Percentiles rank a stretch among this genome's conserved stretches.
Conservation (phyloP, 2,797 vertebrate species). For the Tapirus indicus region DNA sequence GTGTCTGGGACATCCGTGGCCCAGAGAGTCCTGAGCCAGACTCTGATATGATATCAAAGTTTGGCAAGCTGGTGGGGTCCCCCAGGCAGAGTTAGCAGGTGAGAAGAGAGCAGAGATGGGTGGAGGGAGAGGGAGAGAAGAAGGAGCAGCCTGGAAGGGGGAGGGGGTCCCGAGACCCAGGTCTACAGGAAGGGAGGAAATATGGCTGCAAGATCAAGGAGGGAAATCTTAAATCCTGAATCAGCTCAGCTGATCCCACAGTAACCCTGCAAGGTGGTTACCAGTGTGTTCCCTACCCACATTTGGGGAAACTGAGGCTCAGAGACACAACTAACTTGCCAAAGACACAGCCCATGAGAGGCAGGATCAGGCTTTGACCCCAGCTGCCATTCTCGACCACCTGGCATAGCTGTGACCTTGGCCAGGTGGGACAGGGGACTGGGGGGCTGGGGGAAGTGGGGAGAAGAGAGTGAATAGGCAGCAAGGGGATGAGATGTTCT, state of each 20-base stretch:
- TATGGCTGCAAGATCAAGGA: neutral
- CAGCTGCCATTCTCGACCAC: neutral
- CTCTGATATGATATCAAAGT: neutral
- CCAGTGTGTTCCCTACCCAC: no score
- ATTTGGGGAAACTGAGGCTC: neutral
- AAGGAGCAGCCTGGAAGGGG: neutral
- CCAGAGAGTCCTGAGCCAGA: neutral
- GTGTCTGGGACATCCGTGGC: neutral
- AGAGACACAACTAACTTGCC: neutral
- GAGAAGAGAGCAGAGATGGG: neutral
- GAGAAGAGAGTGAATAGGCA: neutral
- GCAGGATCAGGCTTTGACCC: neutral
- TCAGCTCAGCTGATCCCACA: neutral
- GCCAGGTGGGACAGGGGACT: fast-evolving
- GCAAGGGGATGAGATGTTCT: no score
- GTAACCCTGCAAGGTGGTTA: neutral
- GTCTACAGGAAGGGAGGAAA: neutral
- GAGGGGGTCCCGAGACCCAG: neutral
- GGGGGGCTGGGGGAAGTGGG: no score
- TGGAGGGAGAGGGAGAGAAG: neutral
- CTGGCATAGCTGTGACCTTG: neutral
- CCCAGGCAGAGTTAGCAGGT: neutral
- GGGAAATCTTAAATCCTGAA: neutral
- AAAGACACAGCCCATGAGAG: neutral
- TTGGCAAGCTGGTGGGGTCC: neutral